Evolutionary conservation across 2,113 vertebrate species (phyloP).

Genomic region (Lamprologus speciosus): DNA sequence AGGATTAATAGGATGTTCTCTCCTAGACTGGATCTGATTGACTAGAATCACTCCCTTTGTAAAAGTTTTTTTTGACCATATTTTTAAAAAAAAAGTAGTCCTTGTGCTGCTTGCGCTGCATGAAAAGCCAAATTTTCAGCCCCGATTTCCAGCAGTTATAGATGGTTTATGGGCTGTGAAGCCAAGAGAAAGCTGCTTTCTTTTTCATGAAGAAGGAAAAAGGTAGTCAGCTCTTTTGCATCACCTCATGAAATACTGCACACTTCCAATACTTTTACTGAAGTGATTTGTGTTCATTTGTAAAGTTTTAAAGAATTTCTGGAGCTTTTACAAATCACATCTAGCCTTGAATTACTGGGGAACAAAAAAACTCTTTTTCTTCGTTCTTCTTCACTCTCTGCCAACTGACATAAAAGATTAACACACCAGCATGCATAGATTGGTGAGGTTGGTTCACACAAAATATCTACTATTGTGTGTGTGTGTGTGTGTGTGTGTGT

Average conservation of each 20-base stretch:
- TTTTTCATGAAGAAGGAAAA: not conserved
- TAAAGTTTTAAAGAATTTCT: slow-evolving; percentile 4
- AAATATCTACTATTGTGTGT: not conserved
- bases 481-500: not conserved
- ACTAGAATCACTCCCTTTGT: not conserved
- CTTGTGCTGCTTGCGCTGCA: not conserved
- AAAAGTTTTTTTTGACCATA: not conserved
- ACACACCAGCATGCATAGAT: slow-evolving; percentile 12
- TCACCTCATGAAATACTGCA: not conserved
- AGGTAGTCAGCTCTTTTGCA: not conserved
- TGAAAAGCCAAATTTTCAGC: not conserved
- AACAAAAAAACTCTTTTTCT: not conserved
- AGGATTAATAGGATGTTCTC: not conserved
- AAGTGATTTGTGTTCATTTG: not conserved
- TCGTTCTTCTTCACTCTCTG: not conserved
- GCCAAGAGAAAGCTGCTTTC: not conserved
- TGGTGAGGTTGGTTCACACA: not conserved
- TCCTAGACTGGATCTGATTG: not conserved
- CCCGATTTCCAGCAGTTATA: not conserved
- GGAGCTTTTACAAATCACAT: not conserved
- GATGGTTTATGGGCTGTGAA: not conserved
- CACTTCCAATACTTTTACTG: not conserved
- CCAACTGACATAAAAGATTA: slow-evolving; percentile 28
- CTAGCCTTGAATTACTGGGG: not conserved
- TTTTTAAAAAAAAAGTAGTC: not conserved